A percentile compares a stretch with the other conserved stretches of the same genome.
These are phyloP conservation scores for Microchirus variegatus DNA, from an alignment of 2,797 vertebrate genomes.

Conservation along the genomic window DNA sequence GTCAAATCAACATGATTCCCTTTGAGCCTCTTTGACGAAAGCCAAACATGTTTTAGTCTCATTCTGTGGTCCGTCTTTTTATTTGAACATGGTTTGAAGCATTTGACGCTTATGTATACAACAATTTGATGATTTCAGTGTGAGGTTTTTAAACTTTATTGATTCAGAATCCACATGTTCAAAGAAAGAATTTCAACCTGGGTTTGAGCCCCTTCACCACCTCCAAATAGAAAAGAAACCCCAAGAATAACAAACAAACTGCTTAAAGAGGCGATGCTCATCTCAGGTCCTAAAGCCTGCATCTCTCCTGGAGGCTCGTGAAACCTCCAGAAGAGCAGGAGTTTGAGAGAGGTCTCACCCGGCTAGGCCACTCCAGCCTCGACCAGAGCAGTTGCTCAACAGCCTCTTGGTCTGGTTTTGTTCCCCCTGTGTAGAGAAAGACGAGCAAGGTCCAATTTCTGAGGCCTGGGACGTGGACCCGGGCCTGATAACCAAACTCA, in stretches of 20 bases:
- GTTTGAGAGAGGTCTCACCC: conserved; percentile 17
- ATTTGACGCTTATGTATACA: conserved; percentile 5
- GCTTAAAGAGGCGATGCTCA: conserved; percentile 6
- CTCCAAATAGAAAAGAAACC: background rate
- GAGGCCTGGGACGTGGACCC: conserved; percentile 99
- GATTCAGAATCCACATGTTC: conserved; percentile 25
- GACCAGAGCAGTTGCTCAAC: conserved; percentile 66
- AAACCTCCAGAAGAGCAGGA: conserved; percentile 37
- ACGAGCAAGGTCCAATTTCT: conserved; percentile 94
- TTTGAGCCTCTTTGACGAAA: conserved; percentile 22
- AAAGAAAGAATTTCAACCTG: conserved; percentile 32
- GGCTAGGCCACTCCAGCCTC: conserved; percentile 32
- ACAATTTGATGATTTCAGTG: conserved; percentile 2
- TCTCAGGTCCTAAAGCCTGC: background rate
- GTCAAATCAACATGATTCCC: conserved; percentile 46
- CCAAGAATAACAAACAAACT: conserved; percentile 1
- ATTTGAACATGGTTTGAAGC: conserved; percentile 15
- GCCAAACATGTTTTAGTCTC: conserved; percentile 18
- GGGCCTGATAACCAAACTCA: conserved; percentile 99
- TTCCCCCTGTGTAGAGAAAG: conserved; percentile 96
- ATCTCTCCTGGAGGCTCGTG: conserved; percentile 31
- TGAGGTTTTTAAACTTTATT: conserved; percentile 11
- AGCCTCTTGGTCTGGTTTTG: conserved; percentile 89
- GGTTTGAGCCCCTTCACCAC: conserved; percentile 19
- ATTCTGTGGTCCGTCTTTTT: conserved; percentile 36